Evolutionary conservation across 1,140 invertebrate genomes (phyloP).

Genomic region (Drosophila miranda): DNA sequence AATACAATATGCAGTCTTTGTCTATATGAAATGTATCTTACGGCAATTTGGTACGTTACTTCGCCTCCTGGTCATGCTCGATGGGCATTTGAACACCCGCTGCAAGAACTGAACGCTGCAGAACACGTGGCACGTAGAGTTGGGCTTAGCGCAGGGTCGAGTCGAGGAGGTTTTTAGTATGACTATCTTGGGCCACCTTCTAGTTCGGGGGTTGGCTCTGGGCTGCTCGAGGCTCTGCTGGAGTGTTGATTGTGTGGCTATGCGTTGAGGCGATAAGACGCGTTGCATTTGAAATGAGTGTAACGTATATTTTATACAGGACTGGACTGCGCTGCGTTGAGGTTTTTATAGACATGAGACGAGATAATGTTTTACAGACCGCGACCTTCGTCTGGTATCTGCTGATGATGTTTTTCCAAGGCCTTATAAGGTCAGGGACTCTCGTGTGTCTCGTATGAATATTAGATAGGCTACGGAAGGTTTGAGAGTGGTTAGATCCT

Average conservation of each 20-base stretch:
- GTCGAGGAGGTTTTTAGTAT: conserved; percentile 14
- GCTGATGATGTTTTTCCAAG: conserved; percentile 30
- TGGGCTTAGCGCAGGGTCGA: conserved; percentile 10
- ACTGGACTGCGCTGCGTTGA: conserved; percentile 35
- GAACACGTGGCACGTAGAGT: conserved; percentile 58
- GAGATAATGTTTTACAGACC: conserved; percentile 53
- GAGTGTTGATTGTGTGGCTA: conserved; percentile 46
- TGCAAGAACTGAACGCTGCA: background rate
- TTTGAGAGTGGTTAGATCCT: conserved; percentile 26
- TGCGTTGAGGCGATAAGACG: conserved; percentile 62
- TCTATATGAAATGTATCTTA: conserved; percentile 44
- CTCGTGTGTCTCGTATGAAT: conserved; percentile 9
- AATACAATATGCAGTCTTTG: conserved; percentile 12
- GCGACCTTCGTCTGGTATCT: conserved; percentile 58
- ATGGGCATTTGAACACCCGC: conserved; percentile 46
- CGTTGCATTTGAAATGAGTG: conserved; percentile 73
- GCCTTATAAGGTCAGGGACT: conserved; percentile 37
- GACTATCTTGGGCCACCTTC: conserved; percentile 39
- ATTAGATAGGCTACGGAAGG: background rate
- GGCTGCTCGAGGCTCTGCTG: background rate
- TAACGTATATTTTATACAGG: conserved; percentile 79
- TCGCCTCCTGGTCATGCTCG: conserved; percentile 59
- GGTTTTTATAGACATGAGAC: conserved; percentile 42
- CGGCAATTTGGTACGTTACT: conserved; percentile 61
- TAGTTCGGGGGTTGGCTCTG: conserved; percentile 31